Evolutionary conservation across 2,113 vertebrate genomes (phyloP), one percentile per base, ranked within the genome.

Genomic region (Sturnus vulgaris): DNA sequence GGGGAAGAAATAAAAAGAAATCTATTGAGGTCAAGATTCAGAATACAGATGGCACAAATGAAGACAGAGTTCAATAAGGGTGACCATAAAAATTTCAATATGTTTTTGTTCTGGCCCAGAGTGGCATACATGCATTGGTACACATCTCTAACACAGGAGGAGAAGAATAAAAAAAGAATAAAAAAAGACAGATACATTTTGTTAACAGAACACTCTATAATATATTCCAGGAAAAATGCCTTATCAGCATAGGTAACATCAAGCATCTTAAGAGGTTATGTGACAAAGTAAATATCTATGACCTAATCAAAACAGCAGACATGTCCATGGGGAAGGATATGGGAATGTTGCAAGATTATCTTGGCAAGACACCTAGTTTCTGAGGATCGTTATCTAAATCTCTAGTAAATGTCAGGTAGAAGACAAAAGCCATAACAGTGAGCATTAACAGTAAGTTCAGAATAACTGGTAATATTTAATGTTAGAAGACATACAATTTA

Each of bases 1-100:
- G 82, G 52, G 86, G 71, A 72, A 81, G 37, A 86, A 94, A 63
- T 82, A 44, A 90, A 78, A 73, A 46, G 84, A 79, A 95, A 72
- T 72, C 80, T 88, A 88, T 71, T 47, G 85, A 96, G 88, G 89
- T 83, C 79, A 75, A 87, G 84, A 95, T 44, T 95, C 50, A 53
- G 87, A 90, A 88, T 59, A 68, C 42, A 82, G 52, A 92, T 69
- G 53, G 50, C 4, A 2, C 63, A 80, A 65, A 92, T 81, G 33
- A 61, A 72, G 37, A 68, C 21, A 85, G 68, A 88, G 69, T 75
- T 92, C 73, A 64, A 12, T 69, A 56, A 52, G 10, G 14, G 7
- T 42, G 24, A 82, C 22, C 40, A 81, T 46, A 90, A 84, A 83
- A 84, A 66, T 44, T 40, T 78, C 39, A 25, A 0, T 27, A 55